Evolutionary conservation across 2,113 vertebrate species (phyloP), one percentile per base, ranked within the genome.

Genomic region (Ovis canadensis): DNA sequence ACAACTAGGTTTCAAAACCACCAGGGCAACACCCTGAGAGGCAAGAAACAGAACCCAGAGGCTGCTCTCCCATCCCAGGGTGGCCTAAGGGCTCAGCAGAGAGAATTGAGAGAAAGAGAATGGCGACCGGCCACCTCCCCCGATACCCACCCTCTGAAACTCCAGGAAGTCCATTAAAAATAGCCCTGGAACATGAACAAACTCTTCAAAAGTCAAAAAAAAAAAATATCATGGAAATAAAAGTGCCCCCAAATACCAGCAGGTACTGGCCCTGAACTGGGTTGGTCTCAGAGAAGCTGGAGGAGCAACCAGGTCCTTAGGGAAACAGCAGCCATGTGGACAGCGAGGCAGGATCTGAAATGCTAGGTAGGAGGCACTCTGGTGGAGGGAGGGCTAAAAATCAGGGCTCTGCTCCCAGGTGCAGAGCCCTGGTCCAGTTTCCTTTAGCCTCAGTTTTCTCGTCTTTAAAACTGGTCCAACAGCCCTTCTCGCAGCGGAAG

Each of bases 101-200:
- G 54, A 82, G 33, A 62, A 59, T 0, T 6, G 67, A 62, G 11
- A 55, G 45, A 64, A 15, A 7, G 31, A 29, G 54, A 15, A 62
- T 62, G 60, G 31, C 14, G 3, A 87, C 60, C 74, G 29, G 48
- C 59, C 88, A 40, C 27, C 29, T 31, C 33, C 50, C 64, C 6
- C 8, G 4, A 91, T 14, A 67, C 15, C 60, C 59, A 82, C 52
- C 57, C 86, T 59, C 74, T 12, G 17, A n/a, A 64, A 87, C 29
- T 29, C 86, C 55, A 82, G 78, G 31, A 54, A 88, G 60, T 60
- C n/a, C 5, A n/a, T 57, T 40, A 90, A 94, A 94, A 87, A 45
- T 59, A 57, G 50, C 21, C 15, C 19, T 62, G 92, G 55, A 84
- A 50, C 36, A 33, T 9, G n/a, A 74, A 90, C 23, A 52, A 15